phyloP scores from a whole-genome alignment of 2,888 invertebrate species.

The Chirona hameri region DNA sequence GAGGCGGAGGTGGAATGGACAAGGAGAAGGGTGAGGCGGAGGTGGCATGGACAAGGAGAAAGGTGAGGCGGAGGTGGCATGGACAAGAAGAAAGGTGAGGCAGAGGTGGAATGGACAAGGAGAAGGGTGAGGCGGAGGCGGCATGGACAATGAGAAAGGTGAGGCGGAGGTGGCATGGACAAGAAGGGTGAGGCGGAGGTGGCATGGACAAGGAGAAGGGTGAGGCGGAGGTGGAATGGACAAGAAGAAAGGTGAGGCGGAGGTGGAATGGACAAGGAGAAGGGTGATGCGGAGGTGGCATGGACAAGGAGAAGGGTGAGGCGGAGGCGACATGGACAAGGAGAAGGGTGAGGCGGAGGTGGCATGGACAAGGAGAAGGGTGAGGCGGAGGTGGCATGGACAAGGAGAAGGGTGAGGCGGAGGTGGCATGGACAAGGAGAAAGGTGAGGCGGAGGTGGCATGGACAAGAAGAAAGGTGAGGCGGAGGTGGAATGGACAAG shows the following conservation, averaged over 20 bases:
- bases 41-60: constrained; percentile 92
- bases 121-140: constrained; percentile 78
- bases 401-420: constrained; percentile 72
- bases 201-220: constrained; percentile 90
- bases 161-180: constrained; percentile 87
- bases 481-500: constrained; percentile 93
- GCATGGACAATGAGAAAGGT: constrained; percentile 87
- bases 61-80: constrained; percentile 80
- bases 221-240: constrained; percentile 87
- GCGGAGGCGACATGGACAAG: constrained; percentile 82
- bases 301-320: constrained; percentile 80
- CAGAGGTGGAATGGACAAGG: constrained; percentile 93
- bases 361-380: constrained; percentile 90
- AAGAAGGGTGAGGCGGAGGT: constrained; percentile 72
- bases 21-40: constrained; percentile 73
- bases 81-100: constrained; percentile 78
- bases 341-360: constrained; percentile 77
- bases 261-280: constrained; percentile 92
- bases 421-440: constrained; percentile 92
- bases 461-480: constrained; percentile 80
- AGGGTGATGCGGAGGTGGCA: constrained; percentile 80
- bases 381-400: constrained; percentile 87
- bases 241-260: constrained; percentile 72
- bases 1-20: constrained; percentile 87
- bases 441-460: constrained; percentile 80